These are phyloP conservation scores for Charaxes varanes DNA, from an alignment of 1,140 invertebrate genomes.

Conservation along the genomic window DNA sequence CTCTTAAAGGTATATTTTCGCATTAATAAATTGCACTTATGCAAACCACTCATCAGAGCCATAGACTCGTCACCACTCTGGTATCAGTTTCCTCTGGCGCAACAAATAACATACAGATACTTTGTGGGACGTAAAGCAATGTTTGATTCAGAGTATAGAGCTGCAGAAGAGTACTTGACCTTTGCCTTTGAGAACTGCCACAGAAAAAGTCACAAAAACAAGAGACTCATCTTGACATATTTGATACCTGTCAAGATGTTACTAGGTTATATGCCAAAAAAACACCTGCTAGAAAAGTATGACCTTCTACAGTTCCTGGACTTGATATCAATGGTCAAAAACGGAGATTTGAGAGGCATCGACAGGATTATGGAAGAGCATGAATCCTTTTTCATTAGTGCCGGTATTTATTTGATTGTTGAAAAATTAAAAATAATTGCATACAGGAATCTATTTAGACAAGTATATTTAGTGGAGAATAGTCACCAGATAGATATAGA, in stretches of 20 bases:
- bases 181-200: conserved; percentile 96
- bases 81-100: conserved; percentile 89
- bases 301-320: conserved; percentile 93
- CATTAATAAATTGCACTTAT: conserved; percentile 97
- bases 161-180: conserved; percentile 92
- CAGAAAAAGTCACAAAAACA: conserved; percentile 88
- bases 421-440: conserved; percentile 97
- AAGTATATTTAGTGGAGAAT: conserved; percentile 91
- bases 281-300: conserved; percentile 88
- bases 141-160: conserved; percentile 97
- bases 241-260: conserved; percentile 98
- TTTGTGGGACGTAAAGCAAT: conserved; percentile 98
- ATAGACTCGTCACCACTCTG: conserved; percentile 94
- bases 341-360: conserved; percentile 90
- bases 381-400: conserved; percentile 94
- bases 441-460: conserved; percentile 97
- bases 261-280: conserved; percentile 92
- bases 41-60: conserved; percentile 96
- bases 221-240: conserved; percentile 95
- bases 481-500: conserved; percentile 94
- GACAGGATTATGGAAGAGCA: conserved; percentile 90
- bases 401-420: conserved; percentile 96
- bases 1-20: conserved; percentile 98
- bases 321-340: conserved; percentile 89
- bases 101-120: conserved; percentile 96